Conservation (phyloP, 2,888 invertebrate species). For the Pyrochroa serraticornis region DNA sequence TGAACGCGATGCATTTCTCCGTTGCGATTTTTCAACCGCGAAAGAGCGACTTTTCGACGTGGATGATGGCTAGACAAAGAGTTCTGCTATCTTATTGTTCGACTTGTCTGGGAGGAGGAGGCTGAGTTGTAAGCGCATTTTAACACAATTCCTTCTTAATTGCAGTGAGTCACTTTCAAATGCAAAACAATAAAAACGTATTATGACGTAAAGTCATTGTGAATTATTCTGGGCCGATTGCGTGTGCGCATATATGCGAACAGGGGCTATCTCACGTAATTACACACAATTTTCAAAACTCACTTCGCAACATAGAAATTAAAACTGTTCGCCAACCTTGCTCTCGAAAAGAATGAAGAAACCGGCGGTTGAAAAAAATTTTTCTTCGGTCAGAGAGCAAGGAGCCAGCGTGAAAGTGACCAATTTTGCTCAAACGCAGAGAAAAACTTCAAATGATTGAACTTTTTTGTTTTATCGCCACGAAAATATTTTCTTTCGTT, state of each 20-base stretch:
- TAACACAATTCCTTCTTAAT: constrained; percentile 7
- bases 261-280: constrained; percentile 16
- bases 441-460: too few species aligned
- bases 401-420: too few species aligned
- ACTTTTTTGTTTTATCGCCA: too few species aligned
- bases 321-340: constrained; percentile 11
- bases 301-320: constrained; percentile 18
- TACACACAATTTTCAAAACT: constrained; percentile 15
- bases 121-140: constrained; percentile 10
- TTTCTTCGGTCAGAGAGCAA: too few species aligned
- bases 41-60: not conserved
- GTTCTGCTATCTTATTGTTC: not conserved
- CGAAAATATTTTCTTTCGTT: too few species aligned
- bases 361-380: constrained; percentile 4
- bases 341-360: constrained; percentile 6
- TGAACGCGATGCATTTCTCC: not conserved
- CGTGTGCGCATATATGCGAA: constrained; percentile 13
- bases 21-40: not conserved
- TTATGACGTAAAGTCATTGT: constrained; percentile 28
- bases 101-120: not conserved
- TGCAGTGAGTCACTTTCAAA: constrained; percentile 23
- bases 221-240: constrained; percentile 23
- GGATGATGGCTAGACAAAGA: not conserved
- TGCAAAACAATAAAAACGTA: constrained; percentile 24
- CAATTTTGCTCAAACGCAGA: too few species aligned